Evolutionary conservation across 64 coral and sea anemone genomes (phyloP).

Genomic region (Acropora tenuis): DNA sequence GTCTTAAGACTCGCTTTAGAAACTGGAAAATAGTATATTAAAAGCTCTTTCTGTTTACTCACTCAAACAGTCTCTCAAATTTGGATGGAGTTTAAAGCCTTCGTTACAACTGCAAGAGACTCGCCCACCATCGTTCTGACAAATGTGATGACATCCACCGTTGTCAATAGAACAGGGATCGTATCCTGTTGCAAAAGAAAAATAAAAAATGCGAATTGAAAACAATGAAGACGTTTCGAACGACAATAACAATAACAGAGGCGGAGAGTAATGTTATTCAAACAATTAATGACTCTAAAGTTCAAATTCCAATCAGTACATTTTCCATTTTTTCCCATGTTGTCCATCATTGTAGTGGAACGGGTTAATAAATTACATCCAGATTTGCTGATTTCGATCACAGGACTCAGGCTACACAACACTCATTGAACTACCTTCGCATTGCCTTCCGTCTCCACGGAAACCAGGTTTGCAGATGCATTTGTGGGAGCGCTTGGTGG

Average conservation of each 20-base stretch:
- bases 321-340: no score
- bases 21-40: no score
- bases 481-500: constrained; percentile 5
- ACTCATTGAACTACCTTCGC: constrained; percentile 16
- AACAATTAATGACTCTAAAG: no score
- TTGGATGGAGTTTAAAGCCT: constrained; percentile 72
- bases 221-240: not conserved
- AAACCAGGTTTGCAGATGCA: constrained; percentile 53
- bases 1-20: no score
- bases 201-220: not conserved
- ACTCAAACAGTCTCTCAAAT: constrained; percentile 74
- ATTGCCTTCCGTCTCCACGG: constrained; percentile 29
- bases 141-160: constrained; percentile 68
- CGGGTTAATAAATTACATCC: not conserved
- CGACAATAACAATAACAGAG: not conserved
- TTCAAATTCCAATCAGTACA: no score
- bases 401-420: no score
- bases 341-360: not conserved
- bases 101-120: constrained; percentile 68
- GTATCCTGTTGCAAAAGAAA: constrained; percentile 41
- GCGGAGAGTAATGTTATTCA: no score
- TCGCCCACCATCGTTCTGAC: constrained; percentile 52
- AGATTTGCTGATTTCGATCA: not conserved
- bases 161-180: constrained; percentile 65
- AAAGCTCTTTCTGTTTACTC: constrained; percentile 6